Evolutionary conservation across 2,888 invertebrate species (phyloP).

Genomic region (Drosophila antonietae): DNA sequence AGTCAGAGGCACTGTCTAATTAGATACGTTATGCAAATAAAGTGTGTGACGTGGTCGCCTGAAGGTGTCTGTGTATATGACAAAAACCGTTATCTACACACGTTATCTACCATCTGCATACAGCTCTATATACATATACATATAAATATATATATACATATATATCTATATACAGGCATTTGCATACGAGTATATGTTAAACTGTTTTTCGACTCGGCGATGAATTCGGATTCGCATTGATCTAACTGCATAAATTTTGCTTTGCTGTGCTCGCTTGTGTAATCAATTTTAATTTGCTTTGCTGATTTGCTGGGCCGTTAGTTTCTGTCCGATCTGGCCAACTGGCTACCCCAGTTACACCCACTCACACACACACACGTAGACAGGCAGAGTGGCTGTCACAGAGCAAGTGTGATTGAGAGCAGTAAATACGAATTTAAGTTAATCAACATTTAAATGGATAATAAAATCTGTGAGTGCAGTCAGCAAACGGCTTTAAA

Average conservation of each 20-base stretch:
- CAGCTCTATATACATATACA: neutral
- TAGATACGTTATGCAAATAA: constrained; percentile 73
- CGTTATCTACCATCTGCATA: constrained; percentile 55
- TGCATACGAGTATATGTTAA: constrained; percentile 31
- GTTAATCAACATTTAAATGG: constrained; percentile 79
- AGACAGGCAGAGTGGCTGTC: constrained; percentile 21
- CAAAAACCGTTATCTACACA: constrained; percentile 54
- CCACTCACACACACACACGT: constrained; percentile 12
- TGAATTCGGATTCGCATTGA: constrained; percentile 41
- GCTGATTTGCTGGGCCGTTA: constrained; percentile 68
- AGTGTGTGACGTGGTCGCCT: constrained; percentile 50
- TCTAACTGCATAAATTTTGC: constrained; percentile 68
- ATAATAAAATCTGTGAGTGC: constrained; percentile 70
- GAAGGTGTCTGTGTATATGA: constrained; percentile 32
- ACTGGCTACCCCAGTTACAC: constrained; percentile 35
- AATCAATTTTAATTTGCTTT: constrained; percentile 73
- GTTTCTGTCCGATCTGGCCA: constrained; percentile 31
- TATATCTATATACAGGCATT: constrained; percentile 11
- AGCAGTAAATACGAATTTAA: constrained; percentile 72
- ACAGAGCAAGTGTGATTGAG: constrained; percentile 67
- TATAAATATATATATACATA: constrained; percentile 2
- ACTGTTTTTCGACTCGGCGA: constrained; percentile 28
- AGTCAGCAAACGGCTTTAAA: constrained; percentile 33
- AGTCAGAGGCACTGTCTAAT: constrained; percentile 48
- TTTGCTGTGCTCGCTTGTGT: constrained; percentile 56